Conservation (phyloP, 2,797 vertebrate genomes). For the Ciconia nigra region DNA sequence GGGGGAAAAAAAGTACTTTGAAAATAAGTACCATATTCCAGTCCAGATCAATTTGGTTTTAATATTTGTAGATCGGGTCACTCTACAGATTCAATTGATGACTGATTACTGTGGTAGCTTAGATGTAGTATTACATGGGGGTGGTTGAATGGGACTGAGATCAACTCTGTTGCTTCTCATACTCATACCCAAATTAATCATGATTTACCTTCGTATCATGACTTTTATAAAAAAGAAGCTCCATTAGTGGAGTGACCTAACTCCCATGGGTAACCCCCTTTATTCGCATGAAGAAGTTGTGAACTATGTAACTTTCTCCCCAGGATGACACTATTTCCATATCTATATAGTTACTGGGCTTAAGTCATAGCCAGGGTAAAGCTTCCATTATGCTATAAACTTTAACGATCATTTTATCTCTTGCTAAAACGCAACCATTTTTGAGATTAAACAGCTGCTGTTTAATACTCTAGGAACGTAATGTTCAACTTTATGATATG, state of each 20-base stretch:
- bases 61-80: background rate
- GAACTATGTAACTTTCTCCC: background rate
- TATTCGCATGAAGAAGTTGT: background rate
- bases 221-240: background rate
- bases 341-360: background rate
- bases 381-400: background rate
- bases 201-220: background rate
- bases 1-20: background rate
- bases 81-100: background rate
- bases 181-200: background rate
- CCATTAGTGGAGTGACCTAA: background rate
- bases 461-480: background rate
- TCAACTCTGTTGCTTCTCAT: background rate
- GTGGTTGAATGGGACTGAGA: background rate
- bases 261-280: background rate
- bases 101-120: background rate
- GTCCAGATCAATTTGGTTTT: background rate
- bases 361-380: background rate
- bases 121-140: background rate
- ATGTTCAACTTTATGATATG: background rate
- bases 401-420: background rate
- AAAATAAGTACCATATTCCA: background rate
- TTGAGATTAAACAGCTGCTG: background rate
- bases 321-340: background rate
- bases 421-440: background rate